phyloP scores from a whole-genome alignment of 23 tunicate genomes.

The Phallusia fumigata region DNA sequence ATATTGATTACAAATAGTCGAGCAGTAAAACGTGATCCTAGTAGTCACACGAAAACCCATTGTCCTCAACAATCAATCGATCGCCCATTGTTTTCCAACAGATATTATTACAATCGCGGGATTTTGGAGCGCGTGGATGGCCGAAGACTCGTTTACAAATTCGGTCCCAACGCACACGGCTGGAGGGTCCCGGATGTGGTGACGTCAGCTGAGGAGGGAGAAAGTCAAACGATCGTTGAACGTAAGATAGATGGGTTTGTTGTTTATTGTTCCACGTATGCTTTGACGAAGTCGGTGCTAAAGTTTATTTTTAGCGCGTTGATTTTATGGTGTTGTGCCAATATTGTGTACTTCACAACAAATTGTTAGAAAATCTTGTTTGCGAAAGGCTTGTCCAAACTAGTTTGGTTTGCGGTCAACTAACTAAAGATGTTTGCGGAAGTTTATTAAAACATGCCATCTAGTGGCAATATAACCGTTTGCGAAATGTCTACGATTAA shows the following conservation, averaged over 20 bases:
- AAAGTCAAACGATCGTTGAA: not conserved
- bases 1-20: too few relatives aligned
- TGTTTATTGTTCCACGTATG: not conserved
- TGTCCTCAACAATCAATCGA: constrained; percentile 3
- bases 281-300: not conserved
- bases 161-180: constrained; percentile 88
- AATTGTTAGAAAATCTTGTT: too few relatives aligned
- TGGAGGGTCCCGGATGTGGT: constrained; percentile 31
- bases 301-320: not conserved
- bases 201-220: constrained; percentile 1
- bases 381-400: too few relatives aligned
- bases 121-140: constrained; percentile 92
- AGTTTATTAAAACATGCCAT: too few relatives aligned
- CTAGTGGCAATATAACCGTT: too few relatives aligned
- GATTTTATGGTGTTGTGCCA: too few relatives aligned
- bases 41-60: not conserved
- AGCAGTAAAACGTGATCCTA: too few relatives aligned
- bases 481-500: too few relatives aligned
- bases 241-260: not conserved
- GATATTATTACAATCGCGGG: constrained; percentile 94
- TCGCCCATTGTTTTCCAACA: not conserved
- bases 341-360: too few relatives aligned
- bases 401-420: too few relatives aligned
- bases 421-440: too few relatives aligned
- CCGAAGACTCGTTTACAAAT: constrained; percentile 86